Conservation (phyloP, 2,797 vertebrate genomes). For the Chanos chanos region DNA sequence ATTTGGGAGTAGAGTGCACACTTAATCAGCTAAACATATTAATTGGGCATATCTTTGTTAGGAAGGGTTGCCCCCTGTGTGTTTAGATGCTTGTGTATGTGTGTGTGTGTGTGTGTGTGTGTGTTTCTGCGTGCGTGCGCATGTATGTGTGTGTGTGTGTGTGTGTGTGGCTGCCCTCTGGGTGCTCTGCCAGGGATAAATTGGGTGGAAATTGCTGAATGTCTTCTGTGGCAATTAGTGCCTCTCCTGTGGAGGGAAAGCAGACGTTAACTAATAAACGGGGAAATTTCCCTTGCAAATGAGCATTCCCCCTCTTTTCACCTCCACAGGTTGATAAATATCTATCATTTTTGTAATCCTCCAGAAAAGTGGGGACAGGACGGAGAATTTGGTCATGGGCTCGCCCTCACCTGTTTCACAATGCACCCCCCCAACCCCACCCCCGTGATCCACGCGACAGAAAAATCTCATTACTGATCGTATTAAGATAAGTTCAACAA, state of each 20-base stretch:
- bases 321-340: conserved; percentile 20
- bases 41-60: conserved; percentile 34
- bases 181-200: conserved; percentile 53
- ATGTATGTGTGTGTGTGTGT: conserved; percentile 5
- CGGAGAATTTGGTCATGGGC: too few relatives aligned
- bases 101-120: not conserved
- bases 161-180: conserved; percentile 10
- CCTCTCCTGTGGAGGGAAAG: conserved; percentile 50
- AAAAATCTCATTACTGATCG: too few relatives aligned
- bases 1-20: conserved; percentile 35
- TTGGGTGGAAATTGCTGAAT: conserved; percentile 58
- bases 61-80: conserved; percentile 22
- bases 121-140: not conserved
- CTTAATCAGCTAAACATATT: conserved; percentile 43
- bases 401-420: too few relatives aligned
- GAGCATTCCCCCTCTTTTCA: conserved; percentile 29
- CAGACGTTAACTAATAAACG: conserved; percentile 61
- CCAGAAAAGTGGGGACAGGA: too few relatives aligned
- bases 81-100: conserved; percentile 5
- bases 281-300: conserved; percentile 60
- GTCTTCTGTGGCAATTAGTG: conserved; percentile 62
- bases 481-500: too few relatives aligned
- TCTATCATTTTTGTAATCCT: too few relatives aligned
- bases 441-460: too few relatives aligned
- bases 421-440: too few relatives aligned